These are phyloP conservation scores for Amphipoea oculea DNA, from an alignment of 2,888 invertebrate species.

Conservation along the genomic window DNA sequence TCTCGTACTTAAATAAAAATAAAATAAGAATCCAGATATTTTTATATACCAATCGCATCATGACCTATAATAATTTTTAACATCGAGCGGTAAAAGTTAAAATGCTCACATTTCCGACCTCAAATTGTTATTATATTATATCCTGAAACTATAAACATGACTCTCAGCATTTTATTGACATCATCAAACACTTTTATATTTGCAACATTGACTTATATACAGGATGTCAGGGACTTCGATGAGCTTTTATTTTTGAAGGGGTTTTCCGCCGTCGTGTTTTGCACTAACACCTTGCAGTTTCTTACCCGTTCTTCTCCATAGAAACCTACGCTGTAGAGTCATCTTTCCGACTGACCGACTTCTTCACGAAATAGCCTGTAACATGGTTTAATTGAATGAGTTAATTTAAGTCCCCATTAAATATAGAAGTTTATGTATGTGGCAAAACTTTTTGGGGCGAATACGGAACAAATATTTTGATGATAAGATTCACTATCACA, in stretches of 20 bases:
- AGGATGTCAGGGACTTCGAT: not conserved
- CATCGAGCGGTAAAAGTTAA: conserved; percentile 12
- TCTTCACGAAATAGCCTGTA: not conserved
- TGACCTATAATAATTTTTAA: conserved; percentile 33
- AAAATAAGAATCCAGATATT: conserved; percentile 6
- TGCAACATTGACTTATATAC: not conserved
- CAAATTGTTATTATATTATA: conserved; percentile 20
- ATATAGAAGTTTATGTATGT: not conserved
- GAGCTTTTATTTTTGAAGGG: not conserved
- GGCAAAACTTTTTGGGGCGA: not conserved
- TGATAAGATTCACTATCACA: not conserved
- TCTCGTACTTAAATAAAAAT: not conserved
- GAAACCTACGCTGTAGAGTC: not conserved
- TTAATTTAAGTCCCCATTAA: too few species aligned
- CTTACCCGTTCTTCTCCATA: not conserved
- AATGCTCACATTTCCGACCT: conserved; percentile 23
- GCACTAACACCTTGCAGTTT: not conserved
- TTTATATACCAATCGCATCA: conserved; percentile 25
- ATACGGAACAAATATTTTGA: not conserved
- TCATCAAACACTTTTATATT: not conserved
- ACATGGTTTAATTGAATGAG: not conserved
- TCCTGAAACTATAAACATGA: conserved; percentile 2
- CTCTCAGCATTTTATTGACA: conserved; percentile 31
- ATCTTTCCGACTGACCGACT: not conserved
- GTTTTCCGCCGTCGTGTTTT: not conserved